These are phyloP conservation scores for Steatornis caripensis DNA, from an alignment of 2,113 vertebrate genomes.

Conservation along the genomic window DNA sequence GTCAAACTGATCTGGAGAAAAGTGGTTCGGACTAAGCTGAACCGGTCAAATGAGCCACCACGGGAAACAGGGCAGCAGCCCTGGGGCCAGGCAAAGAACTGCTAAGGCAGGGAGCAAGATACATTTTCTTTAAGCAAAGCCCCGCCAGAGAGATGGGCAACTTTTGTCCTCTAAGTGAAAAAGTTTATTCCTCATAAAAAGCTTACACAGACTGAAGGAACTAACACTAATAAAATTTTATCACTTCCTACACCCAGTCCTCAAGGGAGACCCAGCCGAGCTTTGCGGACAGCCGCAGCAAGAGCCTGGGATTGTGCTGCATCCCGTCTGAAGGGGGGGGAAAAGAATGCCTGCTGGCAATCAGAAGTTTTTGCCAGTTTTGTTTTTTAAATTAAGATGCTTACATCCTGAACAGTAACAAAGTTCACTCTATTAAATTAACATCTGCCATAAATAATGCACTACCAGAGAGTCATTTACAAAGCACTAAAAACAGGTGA, in stretches of 20 bases:
- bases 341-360: neutral
- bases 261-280: neutral
- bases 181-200: neutral
- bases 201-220: neutral
- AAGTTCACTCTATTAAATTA: slow-evolving; percentile 38
- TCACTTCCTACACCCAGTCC: neutral
- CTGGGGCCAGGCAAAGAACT: neutral
- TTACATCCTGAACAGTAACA: neutral
- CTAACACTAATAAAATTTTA: neutral
- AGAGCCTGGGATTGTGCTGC: neutral
- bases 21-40: neutral
- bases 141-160: neutral
- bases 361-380: neutral
- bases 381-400: slow-evolving; percentile 11
- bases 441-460: slow-evolving; percentile 14
- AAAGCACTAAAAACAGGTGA: neutral
- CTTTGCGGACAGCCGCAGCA: neutral
- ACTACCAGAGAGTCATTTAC: neutral
- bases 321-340: neutral
- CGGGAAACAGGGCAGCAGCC: neutral
- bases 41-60: neutral
- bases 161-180: neutral
- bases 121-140: neutral
- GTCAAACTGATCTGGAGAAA: neutral
- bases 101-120: neutral